These are phyloP conservation scores for Dryococelus australis DNA, from an alignment of 2,888 invertebrate genomes.

Conservation along the genomic window DNA sequence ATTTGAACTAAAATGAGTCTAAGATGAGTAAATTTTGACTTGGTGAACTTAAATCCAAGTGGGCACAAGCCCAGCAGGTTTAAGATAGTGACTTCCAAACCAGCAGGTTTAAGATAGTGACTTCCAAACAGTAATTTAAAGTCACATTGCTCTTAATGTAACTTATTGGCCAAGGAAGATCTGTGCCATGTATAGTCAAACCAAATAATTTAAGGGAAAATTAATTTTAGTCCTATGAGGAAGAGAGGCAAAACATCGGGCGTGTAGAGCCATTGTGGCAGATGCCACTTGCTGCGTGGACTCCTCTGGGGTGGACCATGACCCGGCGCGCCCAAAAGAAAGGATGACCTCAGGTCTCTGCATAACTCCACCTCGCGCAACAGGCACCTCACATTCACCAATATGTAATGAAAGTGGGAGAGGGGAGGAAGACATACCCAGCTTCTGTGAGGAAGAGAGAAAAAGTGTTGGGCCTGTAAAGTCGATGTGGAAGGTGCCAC, in stretches of 20 bases:
- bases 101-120: no score
- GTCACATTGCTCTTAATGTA: no score
- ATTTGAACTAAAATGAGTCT: no score
- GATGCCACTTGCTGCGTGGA: neutral
- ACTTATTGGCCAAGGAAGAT: no score
- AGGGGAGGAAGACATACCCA: neutral
- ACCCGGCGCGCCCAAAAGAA: neutral
- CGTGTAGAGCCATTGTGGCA: neutral
- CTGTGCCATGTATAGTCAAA: no score
- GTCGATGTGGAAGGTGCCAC: neutral
- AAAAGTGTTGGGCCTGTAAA: neutral
- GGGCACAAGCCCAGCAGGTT: no score
- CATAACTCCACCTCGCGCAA: neutral
- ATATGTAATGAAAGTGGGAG: neutral
- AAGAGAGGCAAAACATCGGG: neutral
- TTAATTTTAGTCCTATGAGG: neutral
- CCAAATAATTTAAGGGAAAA: no score
- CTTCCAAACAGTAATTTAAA: no score
- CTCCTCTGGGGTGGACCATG: neutral
- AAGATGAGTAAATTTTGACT: no score
- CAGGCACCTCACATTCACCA: constrained; percentile 18
- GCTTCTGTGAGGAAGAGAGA: neutral
- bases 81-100: no score
- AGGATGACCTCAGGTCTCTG: no score
- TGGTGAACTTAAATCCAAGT: no score